Base-by-base conservation (phyloP, 2,797 vertebrate genomes). In the Geotrypetes seraphini region DNA sequence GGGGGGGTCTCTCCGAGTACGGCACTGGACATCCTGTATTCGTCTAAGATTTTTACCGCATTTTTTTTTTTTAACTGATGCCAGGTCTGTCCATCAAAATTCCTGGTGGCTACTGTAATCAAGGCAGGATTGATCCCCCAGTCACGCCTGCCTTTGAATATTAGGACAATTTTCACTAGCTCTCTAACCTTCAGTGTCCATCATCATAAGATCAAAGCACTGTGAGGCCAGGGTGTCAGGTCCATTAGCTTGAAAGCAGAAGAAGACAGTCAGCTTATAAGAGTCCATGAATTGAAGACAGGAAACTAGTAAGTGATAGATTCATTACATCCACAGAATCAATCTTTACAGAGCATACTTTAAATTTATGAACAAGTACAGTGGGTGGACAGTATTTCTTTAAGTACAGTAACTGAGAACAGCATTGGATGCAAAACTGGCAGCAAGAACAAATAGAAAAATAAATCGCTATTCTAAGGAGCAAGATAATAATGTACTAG, bases 141-240 rank as follows among this genome's bases (percentile, higher is more conserved):
- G n/a, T n/a, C n/a, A n/a, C n/a, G n/a, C n/a, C n/a, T n/a, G n/a
- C n/a, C n/a, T n/a, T n/a, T n/a, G n/a, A n/a, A n/a, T n/a, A n/a
- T n/a, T 28, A 49, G 39, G 6, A 13, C 26, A 44, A 12, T 28
- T 26, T 41, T 37, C 28, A 8, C 16, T 61, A 43, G 34, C 40
- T n/a, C n/a, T n/a, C n/a, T n/a, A n/a, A n/a, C 13, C 33, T 47
- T 50, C 45, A 43, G 5, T 28, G 54, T 36, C 30, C 55, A 59
- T 50, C 57, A 60, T 15, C 2, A 4, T 1, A 6, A 66, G 49
- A 70, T 66, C 57, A 73, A 73, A 70, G 60, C 33, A 26, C 17
- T 28, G 8, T 1, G 12, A 8, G 11, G 15, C 31, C 57, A 22
- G 19, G 15, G 1, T 31, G 47, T 44, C 46, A 58, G 37, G 2